Conservation (phyloP, 1,140 invertebrate genomes). For the Oryzaephilus surinamensis region DNA sequence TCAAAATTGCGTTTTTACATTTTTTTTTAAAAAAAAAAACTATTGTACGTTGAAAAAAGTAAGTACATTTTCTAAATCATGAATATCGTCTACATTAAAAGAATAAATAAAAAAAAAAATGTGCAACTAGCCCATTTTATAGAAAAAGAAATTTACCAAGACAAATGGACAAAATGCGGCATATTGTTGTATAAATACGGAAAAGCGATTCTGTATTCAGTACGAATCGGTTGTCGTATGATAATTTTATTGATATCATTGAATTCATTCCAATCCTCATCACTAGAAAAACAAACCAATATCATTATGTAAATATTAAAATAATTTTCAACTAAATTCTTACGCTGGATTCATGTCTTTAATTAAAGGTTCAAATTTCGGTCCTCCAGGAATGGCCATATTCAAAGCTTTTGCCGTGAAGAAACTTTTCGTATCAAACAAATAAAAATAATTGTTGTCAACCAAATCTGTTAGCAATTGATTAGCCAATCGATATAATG, state of each 20-base stretch:
- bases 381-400: conserved; percentile 99
- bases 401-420: conserved; percentile 99
- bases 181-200: conserved; percentile 99
- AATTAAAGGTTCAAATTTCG: conserved; percentile 98
- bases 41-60: no score
- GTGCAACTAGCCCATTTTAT: no score
- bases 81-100: no score
- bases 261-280: conserved; percentile 99
- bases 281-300: conserved; percentile 45
- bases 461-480: conserved; percentile 97
- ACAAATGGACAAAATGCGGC: conserved; percentile 90
- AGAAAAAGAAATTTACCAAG: conserved; percentile 62
- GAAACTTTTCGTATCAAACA: conserved; percentile 98
- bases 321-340: conserved; percentile 33
- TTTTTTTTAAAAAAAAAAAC: conserved; percentile 2
- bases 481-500: conserved; percentile 93
- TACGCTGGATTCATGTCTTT: conserved; percentile 93
- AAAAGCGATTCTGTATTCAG: conserved; percentile 98
- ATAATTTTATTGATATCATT: conserved; percentile 99
- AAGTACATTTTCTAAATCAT: no score
- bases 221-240: conserved; percentile 94
- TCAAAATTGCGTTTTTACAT: no score
- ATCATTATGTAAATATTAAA: conserved; percentile 2
- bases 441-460: conserved; percentile 98
- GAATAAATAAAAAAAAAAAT: no score